Evolutionary conservation across 2,113 vertebrate species (phyloP).

Genomic region (Phaetusa simplex): DNA sequence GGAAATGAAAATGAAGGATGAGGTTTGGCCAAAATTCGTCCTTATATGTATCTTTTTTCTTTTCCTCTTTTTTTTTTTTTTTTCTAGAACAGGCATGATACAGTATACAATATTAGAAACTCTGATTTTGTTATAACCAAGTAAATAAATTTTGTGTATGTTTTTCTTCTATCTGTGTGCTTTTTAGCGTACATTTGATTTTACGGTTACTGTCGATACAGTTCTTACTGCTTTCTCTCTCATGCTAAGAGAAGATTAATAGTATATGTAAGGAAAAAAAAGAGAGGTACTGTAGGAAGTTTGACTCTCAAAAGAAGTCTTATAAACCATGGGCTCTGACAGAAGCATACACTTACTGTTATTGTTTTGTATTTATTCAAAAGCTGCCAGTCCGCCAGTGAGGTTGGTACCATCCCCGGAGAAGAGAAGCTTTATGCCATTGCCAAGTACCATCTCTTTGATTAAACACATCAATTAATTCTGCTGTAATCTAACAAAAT

Average conservation of each 20-base stretch:
- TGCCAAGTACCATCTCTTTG: constrained; percentile 64
- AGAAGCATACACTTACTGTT: neutral
- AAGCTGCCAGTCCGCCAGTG: constrained; percentile 8
- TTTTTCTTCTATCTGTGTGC: neutral
- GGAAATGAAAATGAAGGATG: neutral
- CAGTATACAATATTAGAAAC: neutral
- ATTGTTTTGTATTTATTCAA: constrained; percentile 38
- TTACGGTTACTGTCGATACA: neutral
- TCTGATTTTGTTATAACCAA: neutral
- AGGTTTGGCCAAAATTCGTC: neutral
- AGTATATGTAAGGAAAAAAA: neutral
- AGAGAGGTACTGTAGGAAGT: neutral
- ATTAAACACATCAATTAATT: constrained; percentile 68
- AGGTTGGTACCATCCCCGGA: constrained; percentile 37
- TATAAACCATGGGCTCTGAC: neutral
- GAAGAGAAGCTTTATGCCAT: constrained; percentile 45
- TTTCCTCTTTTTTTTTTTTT: fast-evolving
- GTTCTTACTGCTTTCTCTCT: neutral
- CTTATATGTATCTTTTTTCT: neutral
- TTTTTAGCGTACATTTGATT: neutral
- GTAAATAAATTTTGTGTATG: neutral
- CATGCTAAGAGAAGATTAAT: neutral
- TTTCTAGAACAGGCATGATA: too few species aligned
- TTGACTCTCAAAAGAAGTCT: neutral
- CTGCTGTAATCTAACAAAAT: constrained; percentile 48